Base-by-base conservation (phyloP, 2,797 vertebrate genomes). In the Brachyalestes nurse region DNA sequence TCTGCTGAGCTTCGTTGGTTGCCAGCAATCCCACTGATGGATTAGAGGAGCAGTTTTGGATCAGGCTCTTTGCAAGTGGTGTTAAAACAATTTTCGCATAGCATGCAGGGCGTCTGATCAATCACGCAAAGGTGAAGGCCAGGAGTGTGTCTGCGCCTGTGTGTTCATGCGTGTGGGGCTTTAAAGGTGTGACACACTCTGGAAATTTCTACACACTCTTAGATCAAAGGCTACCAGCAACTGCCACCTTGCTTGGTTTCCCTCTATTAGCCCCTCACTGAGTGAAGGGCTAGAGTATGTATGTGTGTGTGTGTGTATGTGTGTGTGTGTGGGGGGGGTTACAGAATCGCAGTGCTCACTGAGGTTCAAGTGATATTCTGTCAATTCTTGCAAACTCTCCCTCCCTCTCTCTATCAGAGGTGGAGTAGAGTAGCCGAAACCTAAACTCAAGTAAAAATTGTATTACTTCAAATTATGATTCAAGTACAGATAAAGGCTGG, bases 141-240 rank as follows among this genome's bases (percentile, higher is more conserved):
- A 4, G 42, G 61, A 19, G 55, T 58, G 23, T 23, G 7, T 17
- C 16, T 16, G 51, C 69, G 45, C 49, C 13, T 49, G 38, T 65
- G 40, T 34, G 4, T 19, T 25, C 40, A 49, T 49, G 61, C 65
- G 61, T 53, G 61, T 14, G 14, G 13, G 40, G 53, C 23, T 23
- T 21, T 4, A 42, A 38, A 25, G 55, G 28, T 64, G 7, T 57
- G 62, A 67, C 60, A 88, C 90, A 88, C 86, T 90, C 90, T 90
- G 91, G 93, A 93, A 92, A 91, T 93, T 90, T 92, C 92, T 93
- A 88, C 90, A 91, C 92, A 91, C 87, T 76, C 65, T 64, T 83
- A 93, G 92, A 94, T 94, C 92, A 95, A 95, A 94, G 92, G 85
- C 86, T 57, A 88, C 85, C 88, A 84, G 83, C 88, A 87, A 90